These are phyloP conservation scores for Phylloscopus trochiloides DNA, from an alignment of 2,113 vertebrate genomes.

Conservation along the genomic window DNA sequence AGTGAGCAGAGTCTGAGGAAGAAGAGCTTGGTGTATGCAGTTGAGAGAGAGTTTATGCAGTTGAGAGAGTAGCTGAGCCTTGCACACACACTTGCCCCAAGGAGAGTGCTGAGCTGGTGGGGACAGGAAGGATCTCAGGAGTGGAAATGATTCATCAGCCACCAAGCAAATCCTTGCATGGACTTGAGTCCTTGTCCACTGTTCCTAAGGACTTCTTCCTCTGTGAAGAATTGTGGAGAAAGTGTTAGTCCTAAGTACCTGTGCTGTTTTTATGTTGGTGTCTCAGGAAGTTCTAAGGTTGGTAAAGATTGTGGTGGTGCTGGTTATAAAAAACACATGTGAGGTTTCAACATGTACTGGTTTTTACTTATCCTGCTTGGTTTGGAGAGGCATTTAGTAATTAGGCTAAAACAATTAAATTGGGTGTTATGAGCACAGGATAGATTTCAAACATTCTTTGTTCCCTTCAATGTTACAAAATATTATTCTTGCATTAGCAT, in stretches of 20 bases:
- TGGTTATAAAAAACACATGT: neutral
- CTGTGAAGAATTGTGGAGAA: neutral
- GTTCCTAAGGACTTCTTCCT: neutral
- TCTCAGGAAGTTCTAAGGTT: neutral
- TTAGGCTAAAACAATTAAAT: slow-evolving; percentile 35
- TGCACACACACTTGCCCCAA: neutral
- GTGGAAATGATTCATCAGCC: neutral
- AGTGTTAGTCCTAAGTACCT: neutral
- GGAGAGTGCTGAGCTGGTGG: neutral
- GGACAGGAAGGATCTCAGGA: neutral
- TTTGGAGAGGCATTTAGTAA: neutral
- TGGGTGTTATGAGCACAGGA: neutral
- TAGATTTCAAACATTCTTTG: neutral
- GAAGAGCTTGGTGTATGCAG: neutral
- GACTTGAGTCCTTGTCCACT: neutral
- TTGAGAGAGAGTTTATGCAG: too few species aligned
- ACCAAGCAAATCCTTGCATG: neutral
- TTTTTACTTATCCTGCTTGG: neutral
- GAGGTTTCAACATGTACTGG: neutral
- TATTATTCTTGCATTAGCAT: neutral
- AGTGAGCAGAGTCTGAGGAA: neutral
- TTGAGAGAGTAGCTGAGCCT: neutral
- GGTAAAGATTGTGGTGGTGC: neutral
- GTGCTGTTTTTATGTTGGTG: neutral
- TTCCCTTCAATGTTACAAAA: neutral